Conservation (phyloP, 2,113 vertebrate genomes). For the Sylvicapra grimmia region DNA sequence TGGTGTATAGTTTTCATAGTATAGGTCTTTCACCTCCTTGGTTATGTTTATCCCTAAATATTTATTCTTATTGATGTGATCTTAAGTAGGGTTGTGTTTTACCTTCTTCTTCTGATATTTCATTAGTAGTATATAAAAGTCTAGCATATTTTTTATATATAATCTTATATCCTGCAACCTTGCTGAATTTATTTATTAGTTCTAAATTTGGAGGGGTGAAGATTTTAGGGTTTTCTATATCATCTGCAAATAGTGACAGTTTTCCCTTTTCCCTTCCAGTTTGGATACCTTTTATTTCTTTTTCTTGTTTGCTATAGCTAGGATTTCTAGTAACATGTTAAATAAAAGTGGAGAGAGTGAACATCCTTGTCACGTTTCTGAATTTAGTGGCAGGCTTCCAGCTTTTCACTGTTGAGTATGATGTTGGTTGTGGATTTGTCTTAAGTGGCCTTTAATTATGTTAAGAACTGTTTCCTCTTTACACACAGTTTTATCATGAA, state of each 20-base stretch:
- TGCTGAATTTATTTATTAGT: not conserved
- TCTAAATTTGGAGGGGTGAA: not conserved
- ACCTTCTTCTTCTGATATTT: not conserved
- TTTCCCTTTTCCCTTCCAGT: not conserved
- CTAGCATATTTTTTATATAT: not conserved
- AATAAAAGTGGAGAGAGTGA: not conserved
- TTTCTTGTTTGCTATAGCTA: no score
- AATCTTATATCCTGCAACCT: not conserved
- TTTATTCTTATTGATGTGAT: not conserved
- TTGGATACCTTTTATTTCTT: not conserved
- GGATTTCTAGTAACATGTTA: not conserved
- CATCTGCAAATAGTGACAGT: not conserved
- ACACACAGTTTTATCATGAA: not conserved
- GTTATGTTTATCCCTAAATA: not conserved
- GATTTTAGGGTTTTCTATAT: not conserved
- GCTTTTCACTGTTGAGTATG: not conserved
- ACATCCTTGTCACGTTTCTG: not conserved
- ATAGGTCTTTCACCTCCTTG: not conserved
- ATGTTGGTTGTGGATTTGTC: not conserved
- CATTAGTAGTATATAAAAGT: not conserved
- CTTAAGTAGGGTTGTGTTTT: not conserved
- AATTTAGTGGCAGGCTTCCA: not conserved
- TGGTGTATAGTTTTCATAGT: not conserved
- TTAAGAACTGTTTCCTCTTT: not conserved
- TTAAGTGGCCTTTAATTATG: not conserved